Base-by-base conservation (phyloP, 2,797 vertebrate genomes). In the Enteromius argenteus region DNA sequence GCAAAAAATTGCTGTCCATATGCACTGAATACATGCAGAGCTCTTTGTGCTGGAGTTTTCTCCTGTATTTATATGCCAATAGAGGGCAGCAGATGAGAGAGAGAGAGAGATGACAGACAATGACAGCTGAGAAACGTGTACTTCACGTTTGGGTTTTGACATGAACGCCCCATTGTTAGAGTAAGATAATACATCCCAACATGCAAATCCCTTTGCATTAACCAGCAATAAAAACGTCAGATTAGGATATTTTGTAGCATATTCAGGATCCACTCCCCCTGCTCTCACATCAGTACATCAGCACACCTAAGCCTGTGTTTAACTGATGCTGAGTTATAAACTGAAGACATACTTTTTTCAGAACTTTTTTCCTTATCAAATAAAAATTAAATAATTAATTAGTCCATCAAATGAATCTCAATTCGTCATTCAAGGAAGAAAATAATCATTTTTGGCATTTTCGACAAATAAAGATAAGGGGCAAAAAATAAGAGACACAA, bases 71-170 rank as follows among this genome's bases (percentile, higher is more conserved):
- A 75, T 72, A 46, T 62, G 72, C 89, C 89, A 88, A 89, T 67
- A 90, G 89, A 89, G 89, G 89, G 89, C 89, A 90, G 89, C 86
- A 90, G 76, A 90, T 80, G 83, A 86, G 84, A 80, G 83, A 87
- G 46, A 81, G 56, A 80, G 49, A 84, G 82, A 81, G 83, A 81
- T 86, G 83, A 78, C 87, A 90, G 85, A 91, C 73, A 64, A 88
- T 91, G 82, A 85, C 94, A 92, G 92, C 90, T 91, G 91, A 86
- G 94, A 93, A 88, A 93, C 92, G 32, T 84, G 80, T 87, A 83
- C 72, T 74, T 87, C 56, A 81, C 39, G 46, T 88, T 84, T 84
- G 81, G 81, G 84, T 85, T 75, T 79, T 86, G 86, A 88, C 86
- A 84, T 42, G 67, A 86, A 89, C 80, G 23, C 76, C 85, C 85